These are phyloP conservation scores for Bergia sp. DNA, from an alignment of 92 coral and sea anemone species.

Conservation along the genomic window DNA sequence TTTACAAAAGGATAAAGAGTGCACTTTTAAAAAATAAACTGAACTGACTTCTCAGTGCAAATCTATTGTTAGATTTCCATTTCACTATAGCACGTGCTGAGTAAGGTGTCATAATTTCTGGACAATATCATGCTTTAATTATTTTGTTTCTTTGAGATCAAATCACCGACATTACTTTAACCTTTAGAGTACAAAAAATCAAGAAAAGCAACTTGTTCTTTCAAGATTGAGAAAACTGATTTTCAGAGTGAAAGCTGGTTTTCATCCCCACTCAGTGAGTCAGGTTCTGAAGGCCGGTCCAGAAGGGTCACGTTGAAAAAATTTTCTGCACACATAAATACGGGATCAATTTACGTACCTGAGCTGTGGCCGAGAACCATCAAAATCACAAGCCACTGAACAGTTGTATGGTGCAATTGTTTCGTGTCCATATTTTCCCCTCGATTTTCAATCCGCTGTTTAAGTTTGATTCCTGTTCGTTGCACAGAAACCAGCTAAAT, in stretches of 20 bases:
- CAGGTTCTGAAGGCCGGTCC: background rate
- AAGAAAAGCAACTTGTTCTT: background rate
- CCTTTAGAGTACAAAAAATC: background rate
- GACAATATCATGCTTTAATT: background rate
- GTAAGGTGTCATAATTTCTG: background rate
- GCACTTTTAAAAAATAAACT: no score
- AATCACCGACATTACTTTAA: background rate
- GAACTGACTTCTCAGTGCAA: no score
- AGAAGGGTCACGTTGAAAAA: background rate
- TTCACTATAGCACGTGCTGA: no score
- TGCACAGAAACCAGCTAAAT: conserved; percentile 18
- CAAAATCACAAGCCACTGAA: conserved; percentile 1
- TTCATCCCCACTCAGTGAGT: background rate
- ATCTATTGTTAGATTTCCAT: no score
- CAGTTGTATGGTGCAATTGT: background rate
- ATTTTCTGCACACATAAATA: background rate
- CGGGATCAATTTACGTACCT: conserved; percentile 14
- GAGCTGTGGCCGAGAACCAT: background rate
- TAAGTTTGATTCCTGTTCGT: background rate
- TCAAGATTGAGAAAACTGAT: background rate
- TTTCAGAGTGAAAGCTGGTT: background rate
- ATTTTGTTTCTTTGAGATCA: background rate
- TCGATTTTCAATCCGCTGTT: background rate
- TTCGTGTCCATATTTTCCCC: background rate
- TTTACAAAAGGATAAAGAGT: no score